Evolutionary conservation across 2,797 vertebrate species (phyloP).

Genomic region (Rhadinocentrus ornatus): DNA sequence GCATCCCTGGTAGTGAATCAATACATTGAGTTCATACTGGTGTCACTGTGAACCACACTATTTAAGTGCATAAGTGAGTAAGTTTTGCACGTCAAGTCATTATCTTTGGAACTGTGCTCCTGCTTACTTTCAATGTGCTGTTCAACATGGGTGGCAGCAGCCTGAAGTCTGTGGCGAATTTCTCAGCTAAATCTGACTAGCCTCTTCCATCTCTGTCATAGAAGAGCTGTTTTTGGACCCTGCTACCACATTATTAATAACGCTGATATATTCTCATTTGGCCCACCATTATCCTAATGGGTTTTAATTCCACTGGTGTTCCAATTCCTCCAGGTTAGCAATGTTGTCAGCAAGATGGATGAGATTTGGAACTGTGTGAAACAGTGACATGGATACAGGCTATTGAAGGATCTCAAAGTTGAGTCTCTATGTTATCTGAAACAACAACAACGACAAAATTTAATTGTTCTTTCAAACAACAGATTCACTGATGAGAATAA

Average conservation of each 20-base stretch:
- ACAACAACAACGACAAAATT: neutral
- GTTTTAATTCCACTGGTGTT: constrained; percentile 68
- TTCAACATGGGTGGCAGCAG: constrained; percentile 35
- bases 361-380: constrained; percentile 56
- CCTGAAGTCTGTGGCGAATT: constrained; percentile 38
- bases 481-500: neutral
- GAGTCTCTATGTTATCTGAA: constrained; percentile 7
- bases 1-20: constrained; percentile 48
- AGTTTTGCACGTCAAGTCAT: constrained; percentile 23
- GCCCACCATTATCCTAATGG: constrained; percentile 75
- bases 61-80: constrained; percentile 42
- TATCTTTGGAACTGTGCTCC: constrained; percentile 1
- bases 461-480: constrained; percentile 7
- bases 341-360: constrained; percentile 55
- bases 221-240: constrained; percentile 73
- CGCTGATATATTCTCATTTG: constrained; percentile 72
- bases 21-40: constrained; percentile 47
- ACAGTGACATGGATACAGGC: constrained; percentile 51
- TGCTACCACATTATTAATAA: constrained; percentile 77
- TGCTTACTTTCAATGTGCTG: constrained; percentile 24
- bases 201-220: constrained; percentile 77
- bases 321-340: constrained; percentile 52
- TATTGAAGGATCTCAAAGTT: constrained; percentile 49
- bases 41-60: constrained; percentile 37
- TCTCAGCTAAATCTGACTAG: constrained; percentile 57